Evolutionary conservation across 2,888 invertebrate genomes (phyloP).

Genomic region (Halictus quadricinctus): DNA sequence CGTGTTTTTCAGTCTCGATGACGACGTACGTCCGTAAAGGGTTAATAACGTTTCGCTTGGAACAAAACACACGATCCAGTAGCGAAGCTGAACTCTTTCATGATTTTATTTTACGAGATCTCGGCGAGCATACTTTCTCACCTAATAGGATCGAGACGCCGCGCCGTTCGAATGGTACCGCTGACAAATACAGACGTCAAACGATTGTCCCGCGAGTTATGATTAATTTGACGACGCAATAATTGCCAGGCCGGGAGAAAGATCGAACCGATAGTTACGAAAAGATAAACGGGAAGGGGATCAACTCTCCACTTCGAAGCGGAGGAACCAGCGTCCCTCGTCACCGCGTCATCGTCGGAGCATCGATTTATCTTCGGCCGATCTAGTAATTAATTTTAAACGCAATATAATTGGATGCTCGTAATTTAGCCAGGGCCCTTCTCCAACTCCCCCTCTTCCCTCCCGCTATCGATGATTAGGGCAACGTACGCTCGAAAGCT

Average conservation of each 20-base stretch:
- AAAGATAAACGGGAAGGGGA: slow-evolving; percentile 62
- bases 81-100: background rate
- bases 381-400: slow-evolving; percentile 81
- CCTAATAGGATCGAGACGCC: background rate
- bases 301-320: slow-evolving; percentile 51
- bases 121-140: background rate
- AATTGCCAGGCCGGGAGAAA: slow-evolving; percentile 70
- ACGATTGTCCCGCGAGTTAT: slow-evolving; percentile 61
- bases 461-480: slow-evolving; percentile 60
- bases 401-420: slow-evolving; percentile 80
- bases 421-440: slow-evolving; percentile 72
- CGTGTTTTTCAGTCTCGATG: too few relatives aligned
- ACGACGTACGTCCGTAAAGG: background rate
- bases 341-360: slow-evolving; percentile 63
- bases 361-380: slow-evolving; percentile 75
- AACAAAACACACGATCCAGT: background rate
- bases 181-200: slow-evolving; percentile 60
- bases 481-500: slow-evolving; percentile 64
- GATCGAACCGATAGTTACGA: slow-evolving; percentile 65
- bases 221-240: slow-evolving; percentile 76
- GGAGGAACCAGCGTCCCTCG: slow-evolving; percentile 57
- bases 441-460: background rate
- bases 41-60: too few relatives aligned
- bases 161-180: background rate
- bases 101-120: background rate